Evolutionary conservation across 1,140 invertebrate genomes (phyloP).

Genomic region (Melitaea cinxia): DNA sequence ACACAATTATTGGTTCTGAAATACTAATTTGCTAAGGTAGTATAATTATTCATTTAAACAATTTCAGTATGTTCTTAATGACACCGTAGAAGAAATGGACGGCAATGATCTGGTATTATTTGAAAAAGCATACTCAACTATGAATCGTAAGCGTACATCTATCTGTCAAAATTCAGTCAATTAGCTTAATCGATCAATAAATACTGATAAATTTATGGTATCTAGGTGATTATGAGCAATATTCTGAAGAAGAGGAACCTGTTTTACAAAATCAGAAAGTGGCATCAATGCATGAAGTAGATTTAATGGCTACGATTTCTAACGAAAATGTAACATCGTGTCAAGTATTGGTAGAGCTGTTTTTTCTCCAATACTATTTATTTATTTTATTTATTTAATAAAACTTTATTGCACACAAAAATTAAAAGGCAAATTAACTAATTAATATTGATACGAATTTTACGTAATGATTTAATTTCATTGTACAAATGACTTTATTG

Average conservation of each 20-base stretch:
- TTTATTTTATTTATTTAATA: too few relatives aligned
- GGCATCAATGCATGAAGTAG: constrained; percentile 61
- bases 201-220: neutral
- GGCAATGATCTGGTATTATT: constrained; percentile 35
- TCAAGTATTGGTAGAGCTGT: constrained; percentile 8
- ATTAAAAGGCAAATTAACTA: too few relatives aligned
- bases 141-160: constrained; percentile 61
- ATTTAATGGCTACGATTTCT: constrained; percentile 41
- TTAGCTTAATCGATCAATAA: neutral
- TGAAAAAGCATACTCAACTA: constrained; percentile 65
- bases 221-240: constrained; percentile 69
- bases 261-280: constrained; percentile 57
- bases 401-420: too few relatives aligned
- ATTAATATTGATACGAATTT: too few relatives aligned
- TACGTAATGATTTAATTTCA: too few relatives aligned
- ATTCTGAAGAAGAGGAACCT: constrained; percentile 58
- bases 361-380: neutral
- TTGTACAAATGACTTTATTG: too few relatives aligned
- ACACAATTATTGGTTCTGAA: too few relatives aligned
- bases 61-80: neutral
- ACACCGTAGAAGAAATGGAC: constrained; percentile 10
- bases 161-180: neutral
- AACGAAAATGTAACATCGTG: constrained; percentile 5
- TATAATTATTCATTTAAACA: neutral
- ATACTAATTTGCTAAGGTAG: neutral